Percentiles rank a stretch among this genome's conserved stretches.
Conservation (phyloP, 2,888 invertebrate species). For the Arctia plantaginis region DNA sequence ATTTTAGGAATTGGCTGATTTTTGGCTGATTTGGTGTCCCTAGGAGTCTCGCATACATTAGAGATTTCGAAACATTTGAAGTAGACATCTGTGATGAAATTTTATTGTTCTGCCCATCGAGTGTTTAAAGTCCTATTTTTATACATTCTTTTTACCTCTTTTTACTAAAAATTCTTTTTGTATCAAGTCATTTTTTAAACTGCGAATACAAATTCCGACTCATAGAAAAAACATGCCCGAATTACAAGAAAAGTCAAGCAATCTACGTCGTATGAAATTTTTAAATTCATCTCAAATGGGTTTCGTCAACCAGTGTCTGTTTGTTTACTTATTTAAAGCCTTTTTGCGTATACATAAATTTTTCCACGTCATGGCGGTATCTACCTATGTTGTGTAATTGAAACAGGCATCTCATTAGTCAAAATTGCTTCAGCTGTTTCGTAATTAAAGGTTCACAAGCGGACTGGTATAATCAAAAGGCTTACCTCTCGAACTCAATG, state of each 20-base stretch:
- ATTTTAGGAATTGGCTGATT: too few species aligned
- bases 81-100: not conserved
- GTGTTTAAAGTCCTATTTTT: not conserved
- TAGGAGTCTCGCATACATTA: too few species aligned
- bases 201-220: not conserved
- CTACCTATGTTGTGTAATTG: slow-evolving; percentile 19
- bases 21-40: too few species aligned
- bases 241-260: slow-evolving; percentile 27
- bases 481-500: not conserved
- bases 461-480: slow-evolving; percentile 17
- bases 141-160: not conserved
- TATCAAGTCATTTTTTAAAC: not conserved
- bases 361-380: slow-evolving; percentile 15
- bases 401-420: slow-evolving; percentile 27
- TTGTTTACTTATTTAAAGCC: slow-evolving; percentile 46
- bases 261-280: slow-evolving; percentile 32
- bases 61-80: too few species aligned
- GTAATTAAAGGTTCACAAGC: slow-evolving; percentile 18
- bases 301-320: slow-evolving; percentile 32
- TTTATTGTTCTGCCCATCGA: not conserved
- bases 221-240: not conserved
- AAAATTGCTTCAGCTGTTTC: slow-evolving; percentile 22
- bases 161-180: not conserved
- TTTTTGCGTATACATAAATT: slow-evolving; percentile 33
- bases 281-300: slow-evolving; percentile 39